These are phyloP conservation scores for Channa argus DNA, from an alignment of 2,113 vertebrate genomes.

Conservation along the genomic window DNA sequence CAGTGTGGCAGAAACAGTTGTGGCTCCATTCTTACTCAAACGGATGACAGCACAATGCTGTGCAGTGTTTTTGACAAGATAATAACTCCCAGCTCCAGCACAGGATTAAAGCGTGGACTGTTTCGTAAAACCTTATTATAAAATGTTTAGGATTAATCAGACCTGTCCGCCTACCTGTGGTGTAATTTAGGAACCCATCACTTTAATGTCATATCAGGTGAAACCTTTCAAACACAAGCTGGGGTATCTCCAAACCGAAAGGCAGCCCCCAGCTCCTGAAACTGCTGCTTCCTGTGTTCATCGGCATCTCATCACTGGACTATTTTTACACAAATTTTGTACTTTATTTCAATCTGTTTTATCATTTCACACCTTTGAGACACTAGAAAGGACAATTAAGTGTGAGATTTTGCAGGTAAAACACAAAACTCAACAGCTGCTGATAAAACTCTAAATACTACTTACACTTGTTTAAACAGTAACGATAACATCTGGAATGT, in stretches of 20 bases:
- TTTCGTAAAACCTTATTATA: background rate
- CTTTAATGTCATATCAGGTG: constrained; percentile 31
- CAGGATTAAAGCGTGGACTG: constrained; percentile 6
- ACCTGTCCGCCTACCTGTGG: constrained; percentile 10
- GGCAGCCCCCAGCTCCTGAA: constrained; percentile 34
- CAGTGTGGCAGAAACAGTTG: background rate
- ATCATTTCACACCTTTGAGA: constrained; percentile 24
- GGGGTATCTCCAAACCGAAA: background rate
- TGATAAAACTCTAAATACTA: too few relatives aligned
- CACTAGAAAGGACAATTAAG: background rate
- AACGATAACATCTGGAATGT: background rate
- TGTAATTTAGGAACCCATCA: constrained; percentile 12
- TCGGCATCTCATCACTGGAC: constrained; percentile 18
- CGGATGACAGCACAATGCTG: background rate
- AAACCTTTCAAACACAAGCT: background rate
- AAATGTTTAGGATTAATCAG: constrained; percentile 8
- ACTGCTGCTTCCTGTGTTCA: constrained; percentile 15
- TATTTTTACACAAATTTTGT: constrained; percentile 26
- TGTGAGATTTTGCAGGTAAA: background rate
- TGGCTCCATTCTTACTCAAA: background rate
- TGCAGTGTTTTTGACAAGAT: constrained; percentile 4
- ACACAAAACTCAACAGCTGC: too few relatives aligned
- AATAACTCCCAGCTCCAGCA: constrained; percentile 27
- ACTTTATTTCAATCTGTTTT: constrained; percentile 17
- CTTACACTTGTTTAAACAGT: background rate